A percentile compares a stretch with the other conserved stretches of the same genome.
Evolutionary conservation across 2,113 vertebrate species (phyloP).

Genomic region (Leptodactylus fuscus): DNA sequence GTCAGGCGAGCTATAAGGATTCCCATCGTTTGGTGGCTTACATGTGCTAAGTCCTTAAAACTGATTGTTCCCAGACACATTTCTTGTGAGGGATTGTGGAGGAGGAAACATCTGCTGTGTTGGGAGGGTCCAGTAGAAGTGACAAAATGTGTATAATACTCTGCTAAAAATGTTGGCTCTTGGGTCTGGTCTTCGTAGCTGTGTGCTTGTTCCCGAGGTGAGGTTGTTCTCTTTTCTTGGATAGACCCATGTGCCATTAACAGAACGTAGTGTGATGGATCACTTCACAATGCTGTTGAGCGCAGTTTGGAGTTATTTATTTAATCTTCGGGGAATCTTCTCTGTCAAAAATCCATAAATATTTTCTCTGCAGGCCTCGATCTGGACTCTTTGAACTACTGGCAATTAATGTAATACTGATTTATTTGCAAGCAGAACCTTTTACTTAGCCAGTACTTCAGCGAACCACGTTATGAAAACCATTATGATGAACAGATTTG

Average conservation of each 20-base stretch:
- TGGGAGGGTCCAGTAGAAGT: conserved; percentile 36
- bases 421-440: conserved; percentile 10
- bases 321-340: background rate
- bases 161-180: conserved; percentile 7
- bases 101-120: conserved; percentile 55
- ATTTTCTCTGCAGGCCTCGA: background rate
- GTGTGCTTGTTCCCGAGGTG: background rate
- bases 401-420: conserved; percentile 17
- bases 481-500: conserved; percentile 1
- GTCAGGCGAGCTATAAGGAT: conserved; percentile 53
- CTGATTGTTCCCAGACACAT: conserved; percentile 59
- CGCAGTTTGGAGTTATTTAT: conserved; percentile 15
- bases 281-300: background rate
- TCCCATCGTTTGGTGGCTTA: conserved; percentile 54
- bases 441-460: background rate
- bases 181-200: background rate
- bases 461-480: background rate
- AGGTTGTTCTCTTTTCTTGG: background rate
- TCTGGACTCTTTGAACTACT: conserved; percentile 21
- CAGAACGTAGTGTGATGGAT: background rate
- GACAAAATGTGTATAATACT: conserved; percentile 1
- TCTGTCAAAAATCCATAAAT: background rate
- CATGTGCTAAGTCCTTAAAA: conserved; percentile 37
- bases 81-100: conserved; percentile 47
- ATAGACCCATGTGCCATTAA: background rate